Conservation (phyloP, 2,888 invertebrate genomes). For the Drosophila kuntzei region DNA sequence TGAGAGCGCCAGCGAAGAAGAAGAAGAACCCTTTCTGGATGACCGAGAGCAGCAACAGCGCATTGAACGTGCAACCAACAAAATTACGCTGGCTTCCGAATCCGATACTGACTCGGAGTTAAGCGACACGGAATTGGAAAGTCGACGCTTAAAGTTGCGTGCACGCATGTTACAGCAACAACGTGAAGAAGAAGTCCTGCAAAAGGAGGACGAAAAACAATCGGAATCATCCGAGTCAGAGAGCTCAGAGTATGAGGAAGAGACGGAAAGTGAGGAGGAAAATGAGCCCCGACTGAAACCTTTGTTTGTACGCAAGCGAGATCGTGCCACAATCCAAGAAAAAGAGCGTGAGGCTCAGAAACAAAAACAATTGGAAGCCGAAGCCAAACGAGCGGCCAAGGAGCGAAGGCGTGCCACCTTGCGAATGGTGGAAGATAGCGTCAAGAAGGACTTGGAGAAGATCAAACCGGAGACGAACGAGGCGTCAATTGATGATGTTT, state of each 20-base stretch:
- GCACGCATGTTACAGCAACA: constrained; percentile 89
- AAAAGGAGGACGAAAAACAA: constrained; percentile 87
- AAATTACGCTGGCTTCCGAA: constrained; percentile 84
- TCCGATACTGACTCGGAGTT: constrained; percentile 93
- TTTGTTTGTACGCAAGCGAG: constrained; percentile 96
- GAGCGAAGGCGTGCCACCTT: constrained; percentile 95
- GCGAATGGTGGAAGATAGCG: constrained; percentile 95
- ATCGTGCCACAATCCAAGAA: constrained; percentile 97
- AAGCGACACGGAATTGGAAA: constrained; percentile 94
- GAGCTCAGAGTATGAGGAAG: constrained; percentile 92
- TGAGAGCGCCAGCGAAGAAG: constrained; percentile 85
- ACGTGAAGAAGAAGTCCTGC: constrained; percentile 89
- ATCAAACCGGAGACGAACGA: constrained; percentile 89
- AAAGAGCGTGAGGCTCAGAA: constrained; percentile 94
- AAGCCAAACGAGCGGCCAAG: constrained; percentile 93
- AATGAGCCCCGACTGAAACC: constrained; percentile 96
- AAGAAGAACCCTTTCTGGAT: constrained; percentile 78
- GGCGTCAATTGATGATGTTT: constrained; percentile 93
- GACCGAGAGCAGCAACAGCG: constrained; percentile 83
- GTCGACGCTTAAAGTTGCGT: constrained; percentile 89
- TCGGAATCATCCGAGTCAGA: constrained; percentile 89
- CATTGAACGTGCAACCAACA: constrained; percentile 84
- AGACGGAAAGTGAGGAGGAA: constrained; percentile 95
- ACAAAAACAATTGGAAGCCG: constrained; percentile 93
- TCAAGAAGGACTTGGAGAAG: constrained; percentile 91